A percentile compares a stretch with the other conserved stretches of the same genome.
Evolutionary conservation across 2,797 vertebrate species (phyloP).

Genomic region (Euthynnus affinis): DNA sequence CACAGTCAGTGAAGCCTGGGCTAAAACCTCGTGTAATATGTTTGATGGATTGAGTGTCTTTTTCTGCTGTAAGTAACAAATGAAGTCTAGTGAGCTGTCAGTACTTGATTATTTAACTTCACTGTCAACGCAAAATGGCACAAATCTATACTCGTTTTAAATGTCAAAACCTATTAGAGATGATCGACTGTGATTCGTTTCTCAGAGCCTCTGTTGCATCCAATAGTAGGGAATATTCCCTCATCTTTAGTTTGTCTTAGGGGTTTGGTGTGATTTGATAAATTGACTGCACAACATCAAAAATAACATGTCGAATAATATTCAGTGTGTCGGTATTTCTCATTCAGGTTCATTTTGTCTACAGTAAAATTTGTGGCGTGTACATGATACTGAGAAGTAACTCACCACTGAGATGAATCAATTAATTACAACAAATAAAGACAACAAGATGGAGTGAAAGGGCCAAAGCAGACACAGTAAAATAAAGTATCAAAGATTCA

Average conservation of each 20-base stretch:
- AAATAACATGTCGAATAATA: neutral
- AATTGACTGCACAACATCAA: neutral
- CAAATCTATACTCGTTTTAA: neutral
- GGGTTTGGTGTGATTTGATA: constrained; percentile 2
- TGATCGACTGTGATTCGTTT: neutral
- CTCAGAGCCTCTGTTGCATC: neutral
- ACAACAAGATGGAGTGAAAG: neutral
- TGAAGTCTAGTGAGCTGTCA: neutral
- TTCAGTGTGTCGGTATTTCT: neutral
- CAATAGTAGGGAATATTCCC: neutral
- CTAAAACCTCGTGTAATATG: neutral
- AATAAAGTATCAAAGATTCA: neutral
- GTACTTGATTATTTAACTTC: neutral
- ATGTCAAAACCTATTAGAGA: neutral
- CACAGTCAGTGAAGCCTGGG: no score
- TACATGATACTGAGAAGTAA: no score
- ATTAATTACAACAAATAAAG: neutral
- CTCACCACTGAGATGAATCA: neutral
- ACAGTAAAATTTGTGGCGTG: neutral
- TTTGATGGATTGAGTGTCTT: neutral
- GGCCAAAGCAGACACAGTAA: neutral
- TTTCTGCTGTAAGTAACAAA: neutral
- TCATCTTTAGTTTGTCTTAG: neutral
- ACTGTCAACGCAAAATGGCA: neutral
- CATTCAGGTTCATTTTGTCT: neutral